Evolutionary conservation across 2,888 invertebrate genomes (phyloP), one percentile per base, ranked within the genome.

Genomic region (Plebejus melissa): DNA sequence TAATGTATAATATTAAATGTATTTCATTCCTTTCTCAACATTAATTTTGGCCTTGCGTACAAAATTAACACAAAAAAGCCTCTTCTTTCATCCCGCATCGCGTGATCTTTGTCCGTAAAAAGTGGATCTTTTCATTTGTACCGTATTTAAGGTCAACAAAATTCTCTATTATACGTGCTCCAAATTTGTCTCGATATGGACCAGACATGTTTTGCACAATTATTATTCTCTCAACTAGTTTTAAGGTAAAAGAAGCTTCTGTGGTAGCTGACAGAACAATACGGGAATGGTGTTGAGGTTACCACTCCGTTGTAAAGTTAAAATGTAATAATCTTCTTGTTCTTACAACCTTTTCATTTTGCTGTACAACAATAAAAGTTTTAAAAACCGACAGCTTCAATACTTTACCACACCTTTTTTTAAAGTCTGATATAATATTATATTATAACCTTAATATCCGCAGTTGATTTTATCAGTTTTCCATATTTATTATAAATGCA

Each of bases 131-230:
- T 80, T 80, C 78, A 79, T 77, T 77, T 75, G 77, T 78, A 79
- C 85, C 84, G 85, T 83, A 86, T 80, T 82, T 75, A 60, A 75
- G 75, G 71, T 75, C 75, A 75, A 60, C 71, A 11, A 16, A 75
- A 71, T 60, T 57, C 57, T 70, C 71, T 58, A 71, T 75, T 75
- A 36, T 69, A 71, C 41, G 41, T 71, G 75, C 38, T 41, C 71
- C 71, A 75, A 3, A 70, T 50, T 70, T 41, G 70, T 50, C 22
- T 57, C 6, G 54, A 65, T 50, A 69, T 69, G 69, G 74, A 69
- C 50, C 74, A 74, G 36, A 32, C 46, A 16, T 70, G 4, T 41
- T 70, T 11, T 46, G 71, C 41, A 71, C 46, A 46, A 22, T 22
- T 22, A 22, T 22, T 22, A 41, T 71, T 13, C 16, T 16, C 1